Evolutionary conservation across 2,113 vertebrate genomes (phyloP), one percentile per base, ranked within the genome.

Genomic region (Hypocryptadius cinnamomeus): DNA sequence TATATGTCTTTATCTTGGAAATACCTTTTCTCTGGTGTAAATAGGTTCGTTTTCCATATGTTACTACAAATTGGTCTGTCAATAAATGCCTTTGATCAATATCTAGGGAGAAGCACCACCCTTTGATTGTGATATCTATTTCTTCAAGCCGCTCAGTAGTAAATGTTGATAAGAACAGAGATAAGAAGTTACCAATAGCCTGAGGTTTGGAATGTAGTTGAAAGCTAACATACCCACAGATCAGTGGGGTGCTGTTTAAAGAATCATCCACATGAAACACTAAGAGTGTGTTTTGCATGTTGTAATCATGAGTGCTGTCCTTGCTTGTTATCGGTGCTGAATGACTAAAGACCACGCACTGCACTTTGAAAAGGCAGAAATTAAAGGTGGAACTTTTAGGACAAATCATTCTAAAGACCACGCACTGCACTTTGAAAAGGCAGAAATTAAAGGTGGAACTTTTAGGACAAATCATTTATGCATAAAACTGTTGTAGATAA

Each of bases 21-120:
- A 42, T 54, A 45, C n/a, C 22, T 57, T 45, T 44, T 50, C n/a
- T 82, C 8, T 7, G 7, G 44, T 73, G 88, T 85, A 45, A 73
- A 18, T 53, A 85, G 48, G 28, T 70, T 94, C 11, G 15, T 80
- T 82, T 92, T 87, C 47, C 69, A 17, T 72, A 47, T 28, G 54
- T 63, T 53, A 18, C 48, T 96, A 96, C 94, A 94, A 94, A 96
- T 93, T 93, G 71, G 48, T 91, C 89, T 89, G 92, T 87, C 90
- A 90, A 87, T 96, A 95, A 96, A 95, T 72, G 66, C 50, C 90
- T 93, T 92, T 92, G 92, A 60, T 83, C 77, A 69, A 60, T 91
- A 91, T 66, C 71, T 77, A 72, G 86, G 79, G 86, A 95, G 60
- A 54, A 89, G 71, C 57, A 82, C 63, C 19, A 37, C 51, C 25